These are phyloP conservation scores for Drosophila triauraria DNA, from an alignment of 1,140 invertebrate genomes.

Conservation along the genomic window DNA sequence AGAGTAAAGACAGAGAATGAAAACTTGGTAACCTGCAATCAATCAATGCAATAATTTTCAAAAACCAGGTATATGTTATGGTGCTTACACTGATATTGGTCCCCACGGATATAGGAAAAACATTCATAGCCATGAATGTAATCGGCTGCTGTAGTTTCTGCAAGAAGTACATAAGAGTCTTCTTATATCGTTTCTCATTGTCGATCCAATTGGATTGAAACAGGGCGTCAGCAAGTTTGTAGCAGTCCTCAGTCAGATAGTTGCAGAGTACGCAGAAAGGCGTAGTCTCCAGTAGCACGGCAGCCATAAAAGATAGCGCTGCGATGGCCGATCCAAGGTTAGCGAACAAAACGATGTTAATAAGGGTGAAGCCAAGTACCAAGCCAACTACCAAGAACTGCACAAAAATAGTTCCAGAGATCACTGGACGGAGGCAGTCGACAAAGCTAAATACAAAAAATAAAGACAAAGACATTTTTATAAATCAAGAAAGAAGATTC, in stretches of 20 bases:
- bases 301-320: constrained; percentile 56
- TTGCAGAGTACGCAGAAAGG: constrained; percentile 71
- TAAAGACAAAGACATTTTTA: background rate
- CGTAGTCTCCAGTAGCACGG: constrained; percentile 64
- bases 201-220: constrained; percentile 72
- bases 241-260: constrained; percentile 60
- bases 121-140: constrained; percentile 67
- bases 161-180: constrained; percentile 52
- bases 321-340: constrained; percentile 57
- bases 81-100: constrained; percentile 64
- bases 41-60: background rate
- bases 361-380: constrained; percentile 64
- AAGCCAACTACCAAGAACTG: constrained; percentile 66
- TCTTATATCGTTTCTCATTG: constrained; percentile 50
- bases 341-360: constrained; percentile 69
- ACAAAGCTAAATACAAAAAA: constrained; percentile 46
- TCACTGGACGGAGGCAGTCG: constrained; percentile 60
- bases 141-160: constrained; percentile 66
- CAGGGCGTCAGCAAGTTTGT: constrained; percentile 51
- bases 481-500: background rate
- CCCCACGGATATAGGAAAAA: constrained; percentile 66
- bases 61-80: background rate
- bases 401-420: constrained; percentile 73
- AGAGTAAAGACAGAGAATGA: constrained; percentile 71
- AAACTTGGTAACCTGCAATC: constrained; percentile 63